Conservation (phyloP, 2,113 vertebrate species). For the Cheirogaleus medius region DNA sequence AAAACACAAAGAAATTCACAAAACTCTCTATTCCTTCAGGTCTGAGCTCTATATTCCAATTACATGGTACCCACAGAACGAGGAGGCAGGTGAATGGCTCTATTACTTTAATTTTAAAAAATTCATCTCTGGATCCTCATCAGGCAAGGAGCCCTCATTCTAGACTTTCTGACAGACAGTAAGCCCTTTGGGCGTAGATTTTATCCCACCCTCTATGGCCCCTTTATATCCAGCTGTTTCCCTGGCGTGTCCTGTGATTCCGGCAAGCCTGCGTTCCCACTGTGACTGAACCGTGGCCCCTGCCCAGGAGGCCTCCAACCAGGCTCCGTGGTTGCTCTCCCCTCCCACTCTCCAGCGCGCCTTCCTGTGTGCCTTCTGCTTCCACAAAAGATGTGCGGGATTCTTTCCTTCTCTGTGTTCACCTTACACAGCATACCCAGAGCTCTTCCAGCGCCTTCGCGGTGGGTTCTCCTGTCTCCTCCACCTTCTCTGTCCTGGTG, state of each 20-base stretch:
- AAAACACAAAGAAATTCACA: not conserved
- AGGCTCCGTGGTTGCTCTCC: not conserved
- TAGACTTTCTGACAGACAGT: not conserved
- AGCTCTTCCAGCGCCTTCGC: not conserved
- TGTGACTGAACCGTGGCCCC: not conserved
- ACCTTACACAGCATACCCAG: not conserved
- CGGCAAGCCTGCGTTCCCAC: not conserved
- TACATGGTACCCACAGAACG: not conserved
- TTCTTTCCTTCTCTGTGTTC: not conserved
- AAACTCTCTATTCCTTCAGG: not conserved
- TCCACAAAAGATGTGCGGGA: not conserved
- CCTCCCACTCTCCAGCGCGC: not conserved
- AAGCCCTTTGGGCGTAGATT: not conserved
- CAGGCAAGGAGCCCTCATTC: not conserved
- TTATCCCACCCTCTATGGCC: not conserved
- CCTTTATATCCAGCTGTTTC: not conserved
- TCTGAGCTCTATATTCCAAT: not conserved
- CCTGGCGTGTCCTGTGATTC: not conserved
- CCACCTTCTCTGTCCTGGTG: not conserved
- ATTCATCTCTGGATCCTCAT: not conserved
- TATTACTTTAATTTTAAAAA: not conserved
- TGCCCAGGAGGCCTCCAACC: not conserved
- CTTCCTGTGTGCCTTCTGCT: not conserved
- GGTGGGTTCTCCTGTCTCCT: too few relatives aligned
- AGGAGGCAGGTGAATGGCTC: not conserved